Evolutionary conservation across 2,888 invertebrate genomes (phyloP).

Genomic region (Hermodice carunculata): DNA sequence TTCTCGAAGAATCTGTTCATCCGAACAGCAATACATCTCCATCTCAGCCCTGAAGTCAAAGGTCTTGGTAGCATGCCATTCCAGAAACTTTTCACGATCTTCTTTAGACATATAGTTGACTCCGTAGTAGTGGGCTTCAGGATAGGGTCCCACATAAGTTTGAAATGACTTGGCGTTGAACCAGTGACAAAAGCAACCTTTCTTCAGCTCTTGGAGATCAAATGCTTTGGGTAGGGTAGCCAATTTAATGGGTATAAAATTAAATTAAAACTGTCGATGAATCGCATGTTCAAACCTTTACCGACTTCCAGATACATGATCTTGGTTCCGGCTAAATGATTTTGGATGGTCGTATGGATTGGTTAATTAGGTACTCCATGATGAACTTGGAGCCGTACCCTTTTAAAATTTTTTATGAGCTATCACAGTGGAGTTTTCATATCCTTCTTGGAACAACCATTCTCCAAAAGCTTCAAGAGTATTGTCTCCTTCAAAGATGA

Average conservation of each 20-base stretch:
- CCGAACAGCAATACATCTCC: conserved; percentile 39
- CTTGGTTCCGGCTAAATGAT: not conserved
- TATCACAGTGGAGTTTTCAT: not conserved
- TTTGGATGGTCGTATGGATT: not conserved
- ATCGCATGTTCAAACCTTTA: not conserved
- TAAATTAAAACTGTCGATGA: conserved; percentile 4
- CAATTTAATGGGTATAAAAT: not conserved
- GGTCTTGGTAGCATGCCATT: not conserved
- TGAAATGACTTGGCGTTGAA: not conserved
- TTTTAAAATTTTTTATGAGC: conserved; percentile 27
- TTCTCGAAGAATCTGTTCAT: conserved; percentile 23
- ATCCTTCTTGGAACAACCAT: conserved; percentile 6
- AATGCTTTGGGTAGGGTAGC: not conserved
- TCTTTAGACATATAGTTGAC: not conserved
- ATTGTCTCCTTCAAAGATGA: conserved; percentile 1
- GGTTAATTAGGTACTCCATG: no score
- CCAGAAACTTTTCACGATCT: not conserved
- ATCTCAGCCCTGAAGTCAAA: conserved; percentile 27
- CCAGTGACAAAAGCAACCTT: conserved; percentile 4
- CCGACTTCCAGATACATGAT: not conserved
- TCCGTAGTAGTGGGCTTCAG: not conserved
- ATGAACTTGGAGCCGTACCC: conserved; percentile 31
- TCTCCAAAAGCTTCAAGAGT: not conserved
- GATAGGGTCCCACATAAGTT: not conserved
- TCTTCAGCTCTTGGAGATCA: not conserved